Evolutionary conservation across 2,797 vertebrate genomes (phyloP).

Genomic region (Rhinoraja longicauda): DNA sequence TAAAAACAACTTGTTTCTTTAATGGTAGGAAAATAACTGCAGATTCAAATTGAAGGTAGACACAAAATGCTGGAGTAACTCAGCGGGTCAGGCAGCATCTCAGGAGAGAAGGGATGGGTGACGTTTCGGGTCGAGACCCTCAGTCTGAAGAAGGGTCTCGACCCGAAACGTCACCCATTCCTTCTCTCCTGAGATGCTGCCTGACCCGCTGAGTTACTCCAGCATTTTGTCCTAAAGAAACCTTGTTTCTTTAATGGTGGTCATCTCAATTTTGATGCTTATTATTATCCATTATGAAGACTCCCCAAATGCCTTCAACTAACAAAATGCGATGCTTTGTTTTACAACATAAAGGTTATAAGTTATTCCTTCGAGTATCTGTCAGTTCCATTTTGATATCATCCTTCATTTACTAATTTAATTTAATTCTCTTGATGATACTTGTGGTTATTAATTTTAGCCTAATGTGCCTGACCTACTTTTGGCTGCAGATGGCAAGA

Average conservation of each 20-base stretch:
- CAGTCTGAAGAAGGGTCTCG: too few relatives aligned
- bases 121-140: too few relatives aligned
- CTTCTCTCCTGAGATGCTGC: too few relatives aligned
- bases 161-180: too few relatives aligned
- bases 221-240: too few relatives aligned
- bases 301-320: neutral
- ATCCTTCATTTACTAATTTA: neutral
- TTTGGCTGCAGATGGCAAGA: neutral
- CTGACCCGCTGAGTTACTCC: too few relatives aligned
- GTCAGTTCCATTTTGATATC: neutral
- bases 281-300: neutral
- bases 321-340: neutral
- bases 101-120: too few relatives aligned
- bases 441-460: neutral
- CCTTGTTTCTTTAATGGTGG: neutral
- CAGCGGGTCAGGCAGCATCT: too few relatives aligned
- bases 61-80: too few relatives aligned
- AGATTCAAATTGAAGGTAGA: too few relatives aligned
- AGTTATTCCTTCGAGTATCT: slow-evolving; percentile 7
- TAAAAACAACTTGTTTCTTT: neutral
- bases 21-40: too few relatives aligned
- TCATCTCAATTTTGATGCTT: neutral
- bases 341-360: neutral
- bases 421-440: slow-evolving; percentile 2
- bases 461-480: neutral